Base-by-base conservation (phyloP, 1,140 invertebrate genomes). In the Ceratosolen solmsi region DNA sequence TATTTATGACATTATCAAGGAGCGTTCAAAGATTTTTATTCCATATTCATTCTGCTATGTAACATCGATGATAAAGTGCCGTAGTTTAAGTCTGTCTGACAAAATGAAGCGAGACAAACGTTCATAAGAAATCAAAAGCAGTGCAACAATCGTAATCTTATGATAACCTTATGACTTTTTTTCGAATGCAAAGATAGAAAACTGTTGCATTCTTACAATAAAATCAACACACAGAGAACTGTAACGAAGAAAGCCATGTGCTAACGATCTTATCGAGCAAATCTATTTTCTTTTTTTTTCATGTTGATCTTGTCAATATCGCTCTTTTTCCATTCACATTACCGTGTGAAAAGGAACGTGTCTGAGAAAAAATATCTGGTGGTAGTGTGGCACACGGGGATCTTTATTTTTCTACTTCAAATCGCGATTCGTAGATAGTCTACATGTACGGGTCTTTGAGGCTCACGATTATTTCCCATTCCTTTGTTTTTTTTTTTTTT, bases 191-290 rank as follows among this genome's bases (percentile, higher is more conserved):
- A 20, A 46, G 2, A 25, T 25, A 30, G 9, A 15, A 49, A 72
- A 30, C 22, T 4, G 0, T 5, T n/a, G 13, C 38, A 1, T 4
- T 13, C 0, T n/a, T 4, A 3, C n/a, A 1, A 72, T 46, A 3
- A 84, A 84, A 89, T 88, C 85, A 86, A 71, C 76, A 82, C 84
- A 85, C 86, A 85, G 85, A 84, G 81, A n/a, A n/a, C n/a, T n/a
- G n/a, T n/a, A n/a, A n/a, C n/a, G n/a, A 83, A 84, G 86, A 84
- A 51, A 49, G 1, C 11, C 65, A 49, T 1, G 3, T 41, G n/a
- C 2, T 27, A 27, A 30, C 11, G 36, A 2, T 13, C 58, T 27
- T 33, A 0, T 51, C 20, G 13, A 2, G 5, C 27, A 33, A 2
- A 11, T 25, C 2, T 71, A 4, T 27, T 33, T 68, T 38, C n/a